Conservation (phyloP, 2,113 vertebrate species). For the Sarotherodon lohbergeri region DNA sequence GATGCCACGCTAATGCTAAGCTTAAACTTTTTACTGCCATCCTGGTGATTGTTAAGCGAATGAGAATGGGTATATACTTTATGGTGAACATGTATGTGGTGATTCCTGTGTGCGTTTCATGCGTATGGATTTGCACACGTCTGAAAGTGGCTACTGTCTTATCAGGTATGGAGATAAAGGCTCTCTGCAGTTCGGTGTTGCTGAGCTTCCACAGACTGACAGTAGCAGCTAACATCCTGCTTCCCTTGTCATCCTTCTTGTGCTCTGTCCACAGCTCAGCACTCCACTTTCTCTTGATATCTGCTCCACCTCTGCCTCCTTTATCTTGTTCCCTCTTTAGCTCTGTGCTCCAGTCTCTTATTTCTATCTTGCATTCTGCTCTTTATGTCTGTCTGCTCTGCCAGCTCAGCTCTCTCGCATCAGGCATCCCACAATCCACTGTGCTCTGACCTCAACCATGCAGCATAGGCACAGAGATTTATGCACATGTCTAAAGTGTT, state of each 20-base stretch:
- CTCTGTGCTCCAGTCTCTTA: background rate
- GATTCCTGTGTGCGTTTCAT: background rate
- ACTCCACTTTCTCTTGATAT: background rate
- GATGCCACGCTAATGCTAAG: background rate
- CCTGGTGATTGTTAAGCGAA: background rate
- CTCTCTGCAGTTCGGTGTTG: constrained; percentile 17
- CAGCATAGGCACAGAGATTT: background rate
- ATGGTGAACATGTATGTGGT: background rate
- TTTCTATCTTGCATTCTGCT: background rate
- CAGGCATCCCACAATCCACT: background rate
- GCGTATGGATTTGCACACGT: background rate
- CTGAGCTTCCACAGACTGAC: constrained; percentile 49
- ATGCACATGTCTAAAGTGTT: constrained; percentile 5
- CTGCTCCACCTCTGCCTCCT: background rate
- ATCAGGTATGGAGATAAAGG: constrained; percentile 34
- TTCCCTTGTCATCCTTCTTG: background rate
- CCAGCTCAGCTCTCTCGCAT: background rate
- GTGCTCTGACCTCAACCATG: background rate
- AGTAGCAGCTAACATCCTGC: background rate
- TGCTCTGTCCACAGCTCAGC: background rate
- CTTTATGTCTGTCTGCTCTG: background rate
- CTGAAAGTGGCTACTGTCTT: constrained; percentile 9
- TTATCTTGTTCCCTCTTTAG: background rate
- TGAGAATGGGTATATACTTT: background rate
- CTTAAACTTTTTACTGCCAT: background rate